phyloP scores from a whole-genome alignment of 2,888 invertebrate genomes.

The Uropetala carovei region DNA sequence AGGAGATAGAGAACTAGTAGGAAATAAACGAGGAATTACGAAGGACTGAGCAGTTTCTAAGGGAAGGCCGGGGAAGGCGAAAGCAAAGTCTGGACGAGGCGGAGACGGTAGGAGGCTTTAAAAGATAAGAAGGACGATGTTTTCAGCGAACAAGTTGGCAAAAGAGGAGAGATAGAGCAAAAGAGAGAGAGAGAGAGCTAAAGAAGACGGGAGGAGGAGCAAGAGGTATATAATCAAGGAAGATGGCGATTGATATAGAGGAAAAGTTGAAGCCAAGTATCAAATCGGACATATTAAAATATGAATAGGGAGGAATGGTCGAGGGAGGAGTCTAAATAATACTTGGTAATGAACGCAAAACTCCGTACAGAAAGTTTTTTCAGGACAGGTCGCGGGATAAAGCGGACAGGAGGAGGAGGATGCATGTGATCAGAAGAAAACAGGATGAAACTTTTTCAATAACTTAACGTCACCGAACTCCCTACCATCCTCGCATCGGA shows the following conservation, averaged over 20 bases:
- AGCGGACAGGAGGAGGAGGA: background rate
- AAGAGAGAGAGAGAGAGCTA: background rate
- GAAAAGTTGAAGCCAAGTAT: background rate
- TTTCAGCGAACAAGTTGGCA: background rate
- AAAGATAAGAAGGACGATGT: background rate
- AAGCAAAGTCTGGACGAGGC: too few species aligned
- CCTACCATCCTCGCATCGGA: background rate
- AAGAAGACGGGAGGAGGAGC: background rate
- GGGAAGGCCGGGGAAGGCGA: background rate
- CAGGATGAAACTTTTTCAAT: slow-evolving; percentile 20
- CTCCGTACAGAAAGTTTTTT: background rate
- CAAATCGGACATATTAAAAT: background rate
- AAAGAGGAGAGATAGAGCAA: background rate
- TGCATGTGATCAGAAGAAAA: background rate
- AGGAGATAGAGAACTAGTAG: background rate
- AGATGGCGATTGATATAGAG: background rate
- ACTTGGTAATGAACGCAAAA: background rate
- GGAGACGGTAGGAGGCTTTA: background rate
- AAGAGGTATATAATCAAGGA: background rate
- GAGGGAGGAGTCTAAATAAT: background rate
- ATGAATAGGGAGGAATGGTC: background rate
- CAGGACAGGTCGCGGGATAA: background rate
- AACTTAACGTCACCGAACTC: background rate
- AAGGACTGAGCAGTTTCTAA: background rate
- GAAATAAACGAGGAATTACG: background rate